Base-by-base conservation (phyloP, 2,113 vertebrate genomes). In the Oryzias curvinotus region DNA sequence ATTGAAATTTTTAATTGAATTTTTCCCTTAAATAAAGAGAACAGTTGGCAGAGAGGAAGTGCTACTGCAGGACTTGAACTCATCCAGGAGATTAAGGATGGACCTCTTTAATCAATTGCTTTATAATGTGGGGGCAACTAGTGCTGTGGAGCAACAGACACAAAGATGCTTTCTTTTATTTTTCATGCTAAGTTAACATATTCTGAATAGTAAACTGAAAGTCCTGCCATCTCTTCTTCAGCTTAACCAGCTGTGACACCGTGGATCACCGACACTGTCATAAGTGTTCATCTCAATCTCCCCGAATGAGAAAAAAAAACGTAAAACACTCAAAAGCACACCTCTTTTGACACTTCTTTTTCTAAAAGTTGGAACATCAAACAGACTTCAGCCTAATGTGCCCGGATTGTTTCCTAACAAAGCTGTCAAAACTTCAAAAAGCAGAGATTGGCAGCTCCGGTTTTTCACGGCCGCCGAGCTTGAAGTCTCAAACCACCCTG, bases 371-470 rank as follows among this genome's bases (percentile, higher is more conserved):
- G 77, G 55, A 71, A 84, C 86, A 87, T 90, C 90, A 90, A 88
- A 87, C 82, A 83, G 59, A 69, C 54, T 44, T 85, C 64, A 81
- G 55, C 44, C 72, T 89, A 90, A 90, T 88, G 60, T 82, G 68
- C 67, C 50, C 17, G 73, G 84, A 90, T 80, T 77, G 86, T 86
- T 88, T 89, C 79, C 89, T 87, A 88, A 90, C 88, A 82, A 73
- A 80, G 76, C 86, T 82, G 88, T 89, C 90, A 89, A 82, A 78
- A 88, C 88, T 90, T 87, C 90, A 91, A 90, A 91, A 84, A 59
- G 76, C 45, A 30, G 21, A 75, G 86, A 85, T 81, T 83, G 85
- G 75, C 88, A 90, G 82, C 80, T 69, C 73, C 14, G 14, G 81
- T 84, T 71, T 59, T 84, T 74, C 73, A 68, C 42, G 75, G 78